A percentile compares a stretch with the other conserved stretches of the same genome.
These are phyloP conservation scores for Varanus komodoensis DNA, from an alignment of 2,113 vertebrate genomes.

Conservation along the genomic window DNA sequence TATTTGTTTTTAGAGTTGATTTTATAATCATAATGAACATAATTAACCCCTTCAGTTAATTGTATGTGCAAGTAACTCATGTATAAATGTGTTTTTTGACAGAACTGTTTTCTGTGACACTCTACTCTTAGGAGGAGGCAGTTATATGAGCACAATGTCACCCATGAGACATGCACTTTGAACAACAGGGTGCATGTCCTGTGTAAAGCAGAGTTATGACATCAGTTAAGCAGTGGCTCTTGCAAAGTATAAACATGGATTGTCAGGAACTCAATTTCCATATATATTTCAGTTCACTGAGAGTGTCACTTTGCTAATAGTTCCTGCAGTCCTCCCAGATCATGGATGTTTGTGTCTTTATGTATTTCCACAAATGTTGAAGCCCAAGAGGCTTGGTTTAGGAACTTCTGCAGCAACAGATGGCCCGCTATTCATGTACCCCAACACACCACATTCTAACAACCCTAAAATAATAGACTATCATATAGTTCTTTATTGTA, in stretches of 20 bases:
- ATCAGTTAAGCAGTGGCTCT: not conserved
- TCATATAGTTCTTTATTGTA: not conserved
- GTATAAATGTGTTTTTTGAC: not conserved
- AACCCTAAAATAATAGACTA: not conserved
- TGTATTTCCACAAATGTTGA: not conserved
- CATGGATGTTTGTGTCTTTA: not conserved
- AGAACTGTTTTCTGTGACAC: not conserved
- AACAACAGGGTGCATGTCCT: not conserved
- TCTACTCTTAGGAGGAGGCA: not conserved
- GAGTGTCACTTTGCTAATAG: not conserved
- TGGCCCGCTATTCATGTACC: no score
- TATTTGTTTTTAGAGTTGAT: not conserved
- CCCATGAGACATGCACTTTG: not conserved
- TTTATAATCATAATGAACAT: not conserved
- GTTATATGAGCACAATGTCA: not conserved
- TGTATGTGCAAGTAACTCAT: not conserved
- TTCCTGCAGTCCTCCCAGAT: not conserved
- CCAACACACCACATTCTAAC: not conserved
- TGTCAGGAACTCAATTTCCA: not conserved
- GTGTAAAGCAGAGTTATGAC: not conserved
- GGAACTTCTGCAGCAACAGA: not conserved
- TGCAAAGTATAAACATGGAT: not conserved
- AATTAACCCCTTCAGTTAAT: not conserved
- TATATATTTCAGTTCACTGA: not conserved
- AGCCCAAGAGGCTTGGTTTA: not conserved